These are phyloP conservation scores for Eupithecia subfuscata DNA, from an alignment of 2,888 invertebrate genomes.

Conservation along the genomic window DNA sequence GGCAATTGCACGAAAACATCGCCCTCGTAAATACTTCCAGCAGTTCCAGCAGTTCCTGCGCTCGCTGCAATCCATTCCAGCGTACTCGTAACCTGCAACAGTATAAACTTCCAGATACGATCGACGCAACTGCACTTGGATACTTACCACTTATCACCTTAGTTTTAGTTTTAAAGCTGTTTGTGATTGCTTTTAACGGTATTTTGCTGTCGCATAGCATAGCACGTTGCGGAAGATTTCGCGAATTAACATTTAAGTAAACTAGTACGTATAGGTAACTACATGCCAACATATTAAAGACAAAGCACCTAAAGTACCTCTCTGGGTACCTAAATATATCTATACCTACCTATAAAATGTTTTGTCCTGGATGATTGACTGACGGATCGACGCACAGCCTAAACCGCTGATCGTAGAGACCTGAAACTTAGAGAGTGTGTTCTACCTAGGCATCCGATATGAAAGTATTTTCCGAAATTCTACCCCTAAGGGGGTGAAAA, in stretches of 20 bases:
- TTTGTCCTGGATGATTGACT: too few species aligned
- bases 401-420: too few species aligned
- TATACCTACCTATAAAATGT: too few species aligned
- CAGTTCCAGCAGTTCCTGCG: neutral
- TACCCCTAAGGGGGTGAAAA: too few species aligned
- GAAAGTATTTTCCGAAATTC: too few species aligned
- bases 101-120: neutral
- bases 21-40: neutral
- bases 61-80: neutral
- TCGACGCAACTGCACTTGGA: neutral
- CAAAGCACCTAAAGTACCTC: neutral
- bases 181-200: conserved; percentile 9
- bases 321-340: neutral
- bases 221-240: neutral
- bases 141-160: conserved; percentile 12
- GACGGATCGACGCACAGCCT: too few species aligned
- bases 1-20: conserved; percentile 2
- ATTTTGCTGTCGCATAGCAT: too few species aligned
- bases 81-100: neutral
- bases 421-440: too few species aligned
- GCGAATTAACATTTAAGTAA: neutral
- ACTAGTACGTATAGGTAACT: neutral
- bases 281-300: neutral
- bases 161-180: neutral
- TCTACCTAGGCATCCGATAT: too few species aligned